Percentiles rank a stretch among this genome's conserved stretches.
Conservation (phyloP, 2,797 vertebrate species). For the Pelobates cultripes region DNA sequence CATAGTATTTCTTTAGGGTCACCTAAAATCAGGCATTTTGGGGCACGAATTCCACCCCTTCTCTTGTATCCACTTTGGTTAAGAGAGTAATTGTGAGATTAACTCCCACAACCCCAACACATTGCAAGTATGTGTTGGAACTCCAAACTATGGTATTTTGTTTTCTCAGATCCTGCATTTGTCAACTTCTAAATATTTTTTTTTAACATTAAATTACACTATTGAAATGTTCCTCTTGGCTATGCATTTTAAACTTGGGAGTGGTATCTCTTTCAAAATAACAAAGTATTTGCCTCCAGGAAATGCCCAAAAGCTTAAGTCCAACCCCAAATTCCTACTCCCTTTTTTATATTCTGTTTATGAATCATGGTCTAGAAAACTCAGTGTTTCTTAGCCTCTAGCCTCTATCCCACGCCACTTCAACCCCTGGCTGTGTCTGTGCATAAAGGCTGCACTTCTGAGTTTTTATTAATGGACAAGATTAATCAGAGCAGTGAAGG, state of each 20-base stretch:
- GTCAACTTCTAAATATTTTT: background rate
- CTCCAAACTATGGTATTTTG: no score
- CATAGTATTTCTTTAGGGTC: constrained; percentile 29
- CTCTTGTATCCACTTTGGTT: background rate
- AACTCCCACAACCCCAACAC: background rate
- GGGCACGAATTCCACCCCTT: background rate
- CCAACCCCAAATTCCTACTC: constrained; percentile 14
- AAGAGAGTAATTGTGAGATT: constrained; percentile 5
- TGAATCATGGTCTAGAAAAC: background rate
- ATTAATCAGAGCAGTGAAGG: constrained; percentile 1
- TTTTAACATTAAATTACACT: background rate
- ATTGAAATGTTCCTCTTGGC: background rate
- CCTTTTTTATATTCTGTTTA: background rate
- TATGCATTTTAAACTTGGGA: constrained; percentile 1
- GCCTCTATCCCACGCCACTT: background rate
- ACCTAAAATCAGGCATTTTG: constrained; percentile 9
- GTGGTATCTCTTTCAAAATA: constrained; percentile 1
- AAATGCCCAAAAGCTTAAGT: background rate
- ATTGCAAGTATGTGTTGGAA: background rate
- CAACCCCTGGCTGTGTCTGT: background rate
- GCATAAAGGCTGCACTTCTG: background rate
- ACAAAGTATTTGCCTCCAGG: constrained; percentile 10
- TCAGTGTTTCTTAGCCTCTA: background rate
- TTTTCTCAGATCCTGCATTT: no score
- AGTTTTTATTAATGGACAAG: background rate